phyloP scores from a whole-genome alignment of 2,797 vertebrate species.

The Myotis findleyi region DNA sequence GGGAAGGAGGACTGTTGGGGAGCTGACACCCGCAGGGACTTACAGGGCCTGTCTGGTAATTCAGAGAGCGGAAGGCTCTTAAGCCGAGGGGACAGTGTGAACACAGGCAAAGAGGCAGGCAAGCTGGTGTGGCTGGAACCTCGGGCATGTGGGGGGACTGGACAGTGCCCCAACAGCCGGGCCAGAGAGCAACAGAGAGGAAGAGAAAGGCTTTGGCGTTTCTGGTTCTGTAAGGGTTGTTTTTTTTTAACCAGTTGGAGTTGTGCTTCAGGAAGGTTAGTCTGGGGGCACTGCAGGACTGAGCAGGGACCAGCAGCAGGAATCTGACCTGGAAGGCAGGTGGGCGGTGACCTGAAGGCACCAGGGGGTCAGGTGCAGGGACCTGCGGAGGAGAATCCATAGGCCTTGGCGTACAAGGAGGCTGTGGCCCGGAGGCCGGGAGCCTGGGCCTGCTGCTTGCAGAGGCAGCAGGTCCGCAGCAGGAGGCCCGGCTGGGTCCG shows the following conservation, averaged over 20 bases:
- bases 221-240: neutral
- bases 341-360: neutral
- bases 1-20: neutral
- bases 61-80: neutral
- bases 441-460: neutral
- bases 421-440: too few species aligned
- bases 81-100: neutral
- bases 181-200: neutral
- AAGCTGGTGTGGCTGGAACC: neutral
- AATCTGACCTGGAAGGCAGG: neutral
- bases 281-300: neutral
- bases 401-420: neutral
- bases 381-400: neutral
- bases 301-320: neutral
- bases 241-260: neutral
- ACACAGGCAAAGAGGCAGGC: neutral
- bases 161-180: neutral
- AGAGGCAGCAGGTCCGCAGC: neutral
- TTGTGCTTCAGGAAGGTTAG: neutral
- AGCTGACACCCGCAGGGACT: neutral
- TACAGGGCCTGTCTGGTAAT: neutral
- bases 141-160: neutral
- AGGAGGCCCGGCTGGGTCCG: too few species aligned
- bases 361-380: neutral
- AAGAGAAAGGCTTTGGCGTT: neutral